Evolutionary conservation across 1,140 invertebrate species (phyloP), one percentile per base, ranked within the genome.

Genomic region (Mamestra configurata): DNA sequence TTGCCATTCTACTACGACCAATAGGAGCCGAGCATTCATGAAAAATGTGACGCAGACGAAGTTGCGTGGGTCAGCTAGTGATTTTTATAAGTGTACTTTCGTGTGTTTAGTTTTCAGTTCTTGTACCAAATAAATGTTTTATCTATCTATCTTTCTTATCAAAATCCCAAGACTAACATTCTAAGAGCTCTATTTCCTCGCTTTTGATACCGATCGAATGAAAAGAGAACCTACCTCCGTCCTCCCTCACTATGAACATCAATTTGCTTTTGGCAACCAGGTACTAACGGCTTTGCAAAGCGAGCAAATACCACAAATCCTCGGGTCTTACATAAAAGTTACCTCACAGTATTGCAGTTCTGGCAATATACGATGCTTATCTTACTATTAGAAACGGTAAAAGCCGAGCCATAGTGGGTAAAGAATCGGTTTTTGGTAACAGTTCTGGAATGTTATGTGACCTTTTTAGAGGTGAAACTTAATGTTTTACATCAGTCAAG

Each of bases 181-280:
- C 8, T 22, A 49, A 20, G 0, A 2, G 13, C 24, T 27, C 57
- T 43, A 75, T 43, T 43, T 18, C 37, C 72, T 20, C 24, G 20
- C 31, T 49, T 35, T 76, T 31, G 73, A 76, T 76, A 76, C 7
- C 57, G 73, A 76, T 35, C 57, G 20, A 24, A 43, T 76, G 73
- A 76, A 76, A 61, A 64, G 73, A 66, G 76, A 68, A 15, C 53
- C 53, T 53, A 10, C 40, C 11, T 49, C 43, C 43, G 15, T 49
- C 71, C 53, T 57, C 51, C 53, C 46, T 70, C 59, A 68, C 46
- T 78, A 73, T 66, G 64, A 79, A 71, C 68, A 80, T 76, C 79
- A 75, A 71, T 80, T 80, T 80, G 66, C 53, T 77, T 71, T 80
- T 80, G 79, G 79, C 79, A 80, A 59, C 20, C 73, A 64, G 73